These are phyloP conservation scores for Bufo gargarizans DNA, from an alignment of 2,113 vertebrate species.

Conservation along the genomic window DNA sequence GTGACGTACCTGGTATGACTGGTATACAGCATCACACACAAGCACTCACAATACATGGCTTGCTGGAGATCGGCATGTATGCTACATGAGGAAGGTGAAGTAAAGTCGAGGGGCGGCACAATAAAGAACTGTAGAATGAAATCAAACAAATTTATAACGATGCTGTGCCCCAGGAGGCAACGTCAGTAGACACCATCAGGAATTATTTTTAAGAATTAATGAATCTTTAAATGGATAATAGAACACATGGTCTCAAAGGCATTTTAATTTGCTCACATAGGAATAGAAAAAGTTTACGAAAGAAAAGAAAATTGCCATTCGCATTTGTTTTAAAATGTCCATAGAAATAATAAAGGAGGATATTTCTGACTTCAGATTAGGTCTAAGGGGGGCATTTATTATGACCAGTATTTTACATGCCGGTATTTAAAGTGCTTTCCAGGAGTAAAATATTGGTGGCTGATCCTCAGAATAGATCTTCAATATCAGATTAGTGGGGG, in stretches of 20 bases:
- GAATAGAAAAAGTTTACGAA: not conserved
- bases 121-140: not conserved
- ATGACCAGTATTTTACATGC: too few relatives aligned
- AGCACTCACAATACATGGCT: too few relatives aligned
- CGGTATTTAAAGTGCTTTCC: too few relatives aligned
- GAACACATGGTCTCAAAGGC: not conserved
- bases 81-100: not conserved
- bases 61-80: too few relatives aligned
- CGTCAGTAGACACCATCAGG: not conserved
- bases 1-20: not conserved
- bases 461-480: too few relatives aligned
- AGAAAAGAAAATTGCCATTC: not conserved
- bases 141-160: not conserved
- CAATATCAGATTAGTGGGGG: too few relatives aligned
- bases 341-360: too few relatives aligned
- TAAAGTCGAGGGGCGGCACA: not conserved
- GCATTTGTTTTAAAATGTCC: not conserved
- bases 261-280: not conserved
- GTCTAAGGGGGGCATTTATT: too few relatives aligned
- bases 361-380: too few relatives aligned
- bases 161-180: not conserved
- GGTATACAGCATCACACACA: too few relatives aligned
- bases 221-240: not conserved
- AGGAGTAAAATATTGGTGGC: too few relatives aligned
- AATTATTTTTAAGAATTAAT: constrained; percentile 5